These are phyloP conservation scores for Lucilia cuprina DNA, from an alignment of 1,140 invertebrate genomes.

Conservation along the genomic window DNA sequence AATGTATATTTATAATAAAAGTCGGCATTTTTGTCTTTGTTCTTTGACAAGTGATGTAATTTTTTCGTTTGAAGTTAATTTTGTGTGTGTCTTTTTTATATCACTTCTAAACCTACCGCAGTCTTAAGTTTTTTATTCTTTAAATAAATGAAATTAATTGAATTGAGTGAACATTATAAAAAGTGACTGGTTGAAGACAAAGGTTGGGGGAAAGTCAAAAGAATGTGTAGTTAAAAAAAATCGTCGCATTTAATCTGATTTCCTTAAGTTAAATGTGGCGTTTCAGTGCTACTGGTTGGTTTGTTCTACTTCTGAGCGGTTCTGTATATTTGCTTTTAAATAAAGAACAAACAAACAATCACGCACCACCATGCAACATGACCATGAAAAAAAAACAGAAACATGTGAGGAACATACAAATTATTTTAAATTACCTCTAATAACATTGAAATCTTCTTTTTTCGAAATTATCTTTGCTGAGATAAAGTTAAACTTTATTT, in stretches of 20 bases:
- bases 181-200: neutral
- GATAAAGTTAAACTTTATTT: slow-evolving; percentile 2
- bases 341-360: neutral
- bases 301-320: no score
- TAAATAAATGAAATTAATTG: neutral
- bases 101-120: slow-evolving; percentile 6
- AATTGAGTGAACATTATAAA: slow-evolving; percentile 5
- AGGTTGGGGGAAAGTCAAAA: no score
- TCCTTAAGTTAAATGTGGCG: neutral
- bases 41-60: slow-evolving; percentile 22
- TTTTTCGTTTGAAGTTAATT: slow-evolving; percentile 17
- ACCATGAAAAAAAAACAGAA: neutral
- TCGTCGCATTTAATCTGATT: neutral
- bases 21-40: slow-evolving; percentile 8
- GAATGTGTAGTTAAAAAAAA: neutral
- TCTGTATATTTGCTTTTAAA: neutral
- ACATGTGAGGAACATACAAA: neutral
- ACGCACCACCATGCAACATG: neutral
- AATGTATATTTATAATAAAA: neutral
- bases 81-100: neutral
- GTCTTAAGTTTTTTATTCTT: neutral
- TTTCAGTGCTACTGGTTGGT: neutral
- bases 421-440: neutral
- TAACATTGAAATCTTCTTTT: neutral
- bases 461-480: neutral